These are phyloP conservation scores for Chauna torquata DNA, from an alignment of 2,113 vertebrate genomes.

Conservation along the genomic window DNA sequence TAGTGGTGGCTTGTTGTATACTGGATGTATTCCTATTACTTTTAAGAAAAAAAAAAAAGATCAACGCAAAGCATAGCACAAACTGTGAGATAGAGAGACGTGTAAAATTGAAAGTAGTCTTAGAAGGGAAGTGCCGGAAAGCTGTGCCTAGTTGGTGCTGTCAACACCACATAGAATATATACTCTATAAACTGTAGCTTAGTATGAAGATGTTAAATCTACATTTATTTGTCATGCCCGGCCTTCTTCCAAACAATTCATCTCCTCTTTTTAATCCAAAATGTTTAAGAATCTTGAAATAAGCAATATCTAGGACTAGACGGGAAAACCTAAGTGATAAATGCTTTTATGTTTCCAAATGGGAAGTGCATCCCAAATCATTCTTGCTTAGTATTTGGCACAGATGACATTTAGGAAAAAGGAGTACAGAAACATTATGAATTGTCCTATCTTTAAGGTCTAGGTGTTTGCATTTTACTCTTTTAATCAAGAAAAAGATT, in stretches of 20 bases:
- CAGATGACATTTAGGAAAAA: background rate
- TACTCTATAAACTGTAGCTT: background rate
- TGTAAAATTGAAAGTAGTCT: background rate
- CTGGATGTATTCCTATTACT: background rate
- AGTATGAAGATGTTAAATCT: background rate
- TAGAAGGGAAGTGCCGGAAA: background rate
- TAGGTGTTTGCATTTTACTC: background rate
- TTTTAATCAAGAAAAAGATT: background rate
- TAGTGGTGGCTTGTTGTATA: background rate
- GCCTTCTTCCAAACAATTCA: background rate
- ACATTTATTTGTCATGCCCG: background rate
- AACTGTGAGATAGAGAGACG: background rate
- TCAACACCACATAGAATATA: background rate
- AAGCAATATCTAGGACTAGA: background rate
- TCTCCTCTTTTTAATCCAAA: background rate
- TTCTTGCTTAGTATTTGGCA: background rate
- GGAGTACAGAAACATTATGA: background rate
- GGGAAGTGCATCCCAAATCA: background rate
- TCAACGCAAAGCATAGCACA: background rate
- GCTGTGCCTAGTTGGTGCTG: background rate
- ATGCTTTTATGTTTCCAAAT: background rate
- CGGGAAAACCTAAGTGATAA: background rate
- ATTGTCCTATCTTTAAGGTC: background rate
- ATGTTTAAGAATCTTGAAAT: background rate
- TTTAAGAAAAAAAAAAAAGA: background rate